Evolutionary conservation across 2,113 vertebrate genomes (phyloP).

Genomic region (Hyperopisus bebe): DNA sequence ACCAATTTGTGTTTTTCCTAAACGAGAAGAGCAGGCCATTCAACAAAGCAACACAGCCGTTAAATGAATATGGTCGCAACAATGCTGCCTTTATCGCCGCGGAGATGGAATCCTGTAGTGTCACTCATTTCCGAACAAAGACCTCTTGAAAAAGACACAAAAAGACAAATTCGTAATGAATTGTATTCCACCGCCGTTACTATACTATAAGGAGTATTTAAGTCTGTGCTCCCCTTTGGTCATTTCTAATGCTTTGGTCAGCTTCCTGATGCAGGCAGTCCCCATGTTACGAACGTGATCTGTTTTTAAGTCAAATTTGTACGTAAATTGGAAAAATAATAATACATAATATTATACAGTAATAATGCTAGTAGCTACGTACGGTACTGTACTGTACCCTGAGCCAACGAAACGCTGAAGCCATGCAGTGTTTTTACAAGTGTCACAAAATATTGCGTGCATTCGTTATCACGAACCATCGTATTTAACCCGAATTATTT

Average conservation of each 20-base stretch:
- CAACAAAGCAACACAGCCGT: background rate
- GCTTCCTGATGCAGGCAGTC: background rate
- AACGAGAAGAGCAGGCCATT: background rate
- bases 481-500: background rate
- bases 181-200: background rate
- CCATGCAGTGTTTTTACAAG: background rate
- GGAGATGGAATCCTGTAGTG: background rate
- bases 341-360: background rate
- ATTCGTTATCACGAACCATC: background rate
- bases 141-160: background rate
- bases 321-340: background rate
- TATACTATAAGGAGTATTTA: background rate
- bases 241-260: background rate
- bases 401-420: background rate
- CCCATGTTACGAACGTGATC: background rate
- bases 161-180: background rate
- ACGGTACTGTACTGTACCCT: background rate
- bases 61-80: background rate
- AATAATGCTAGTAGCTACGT: background rate
- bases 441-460: background rate
- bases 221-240: background rate
- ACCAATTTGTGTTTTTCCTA: constrained; percentile 1
- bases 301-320: background rate
- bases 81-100: background rate
- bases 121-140: background rate